Evolutionary conservation across 2,888 invertebrate species (phyloP).

Genomic region (Hirtodrosophila histrioides): DNA sequence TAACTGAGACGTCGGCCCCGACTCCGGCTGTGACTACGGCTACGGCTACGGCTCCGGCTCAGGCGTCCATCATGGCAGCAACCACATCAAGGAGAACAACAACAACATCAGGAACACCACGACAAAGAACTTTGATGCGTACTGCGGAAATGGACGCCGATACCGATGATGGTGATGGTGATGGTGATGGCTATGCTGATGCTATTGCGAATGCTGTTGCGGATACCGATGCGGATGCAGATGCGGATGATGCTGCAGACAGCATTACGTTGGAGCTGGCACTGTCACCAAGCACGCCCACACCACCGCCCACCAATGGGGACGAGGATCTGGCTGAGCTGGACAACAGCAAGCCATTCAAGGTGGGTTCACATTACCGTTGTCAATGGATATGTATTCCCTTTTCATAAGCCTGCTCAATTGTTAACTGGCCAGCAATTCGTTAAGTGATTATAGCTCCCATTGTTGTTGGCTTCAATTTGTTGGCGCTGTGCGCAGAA

Average conservation of each 20-base stretch:
- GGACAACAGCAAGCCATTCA: conserved; percentile 74
- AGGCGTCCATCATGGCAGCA: background rate
- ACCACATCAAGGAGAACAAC: conserved; percentile 28
- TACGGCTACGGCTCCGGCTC: background rate
- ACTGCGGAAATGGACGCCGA: conserved; percentile 72
- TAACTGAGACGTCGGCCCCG: conserved; percentile 23
- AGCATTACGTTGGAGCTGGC: conserved; percentile 69
- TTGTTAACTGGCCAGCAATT: conserved; percentile 51
- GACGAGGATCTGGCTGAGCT: conserved; percentile 68
- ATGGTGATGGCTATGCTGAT: conserved; percentile 37
- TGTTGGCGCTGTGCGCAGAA: conserved; percentile 3
- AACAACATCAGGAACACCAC: conserved; percentile 44
- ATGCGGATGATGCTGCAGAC: conserved; percentile 70
- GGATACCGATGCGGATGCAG: conserved; percentile 19
- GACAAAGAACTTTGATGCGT: conserved; percentile 70
- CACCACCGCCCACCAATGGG: conserved; percentile 63
- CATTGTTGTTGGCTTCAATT: conserved; percentile 31
- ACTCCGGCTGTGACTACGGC: background rate
- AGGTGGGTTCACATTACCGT: conserved; percentile 48
- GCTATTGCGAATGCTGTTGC: conserved; percentile 19
- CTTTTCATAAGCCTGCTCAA: conserved; percentile 31
- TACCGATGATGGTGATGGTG: conserved; percentile 57
- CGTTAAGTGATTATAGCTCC: conserved; percentile 64
- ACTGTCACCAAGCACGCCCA: conserved; percentile 65
- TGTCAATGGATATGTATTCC: conserved; percentile 11